Base-by-base conservation (phyloP, 2,797 vertebrate genomes). In the Chiroxiphia lanceolata region DNA sequence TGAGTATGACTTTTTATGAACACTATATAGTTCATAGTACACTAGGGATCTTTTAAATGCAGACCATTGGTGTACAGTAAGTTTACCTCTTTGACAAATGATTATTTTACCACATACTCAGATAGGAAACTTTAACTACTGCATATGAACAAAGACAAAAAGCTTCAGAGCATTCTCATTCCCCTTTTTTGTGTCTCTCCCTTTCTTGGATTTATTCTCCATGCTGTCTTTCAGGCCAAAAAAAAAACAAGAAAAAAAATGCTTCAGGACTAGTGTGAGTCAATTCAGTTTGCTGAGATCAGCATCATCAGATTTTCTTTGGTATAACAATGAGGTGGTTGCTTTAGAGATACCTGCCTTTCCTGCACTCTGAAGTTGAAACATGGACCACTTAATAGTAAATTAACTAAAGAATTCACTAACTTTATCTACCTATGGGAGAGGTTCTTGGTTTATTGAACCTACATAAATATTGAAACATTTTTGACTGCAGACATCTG, bases 1-100 rank as follows among this genome's bases (percentile, higher is more conserved):
- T 42, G 87, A 97, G 97, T 82, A 87, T 90, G 95, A 93, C 81
- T 96, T 95, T 95, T 97, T 97, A 97, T 97, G 95, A 97, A 93
- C 74, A 83, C 69, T 85, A 47, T 96, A 92, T 91, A 87, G 85
- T 96, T 97, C 94, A 97, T 77, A 71, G 85, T 82, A 95, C 95
- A 90, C 95, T 21, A 33, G 97, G 92, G 97, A 97, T 97, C 93
- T 95, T 98, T 98, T 96, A 97, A 98, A 97, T 95, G 83, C 87
- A 96, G 93, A 96, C 75, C 87, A 74, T 81, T 84, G 78, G 72
- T 96, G 89, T 89, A 94, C 79, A 90, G 92, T 96, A 96, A 96
- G 96, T 96, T 98, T 97, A 97, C 95, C 81, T 97, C 94, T 95
- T 95, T 97, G 97, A 97, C 94, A 98, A 97, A 96, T 94, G 40